Conservation (phyloP, 2,888 invertebrate species). For the Diadegma fenestrale region DNA sequence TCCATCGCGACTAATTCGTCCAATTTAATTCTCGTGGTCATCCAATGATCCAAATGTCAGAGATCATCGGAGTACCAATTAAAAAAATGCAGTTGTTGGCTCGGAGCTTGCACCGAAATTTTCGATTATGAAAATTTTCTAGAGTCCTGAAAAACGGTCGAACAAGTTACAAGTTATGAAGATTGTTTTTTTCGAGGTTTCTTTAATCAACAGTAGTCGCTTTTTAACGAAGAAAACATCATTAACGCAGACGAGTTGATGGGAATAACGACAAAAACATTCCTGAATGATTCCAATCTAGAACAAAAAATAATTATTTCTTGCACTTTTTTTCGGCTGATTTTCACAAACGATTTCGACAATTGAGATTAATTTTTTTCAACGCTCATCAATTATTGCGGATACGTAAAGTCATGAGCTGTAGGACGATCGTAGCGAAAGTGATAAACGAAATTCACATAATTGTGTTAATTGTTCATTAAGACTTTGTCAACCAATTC, state of each 20-base stretch:
- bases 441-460: not conserved
- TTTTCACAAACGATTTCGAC: not conserved
- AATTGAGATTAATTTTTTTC: not conserved
- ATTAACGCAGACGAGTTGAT: not conserved
- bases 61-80: slow-evolving; percentile 21
- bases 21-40: slow-evolving; percentile 3
- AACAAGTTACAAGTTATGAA: not conserved
- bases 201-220: not conserved
- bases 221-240: slow-evolving; percentile 1
- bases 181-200: not conserved
- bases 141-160: not conserved
- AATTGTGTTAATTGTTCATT: not conserved
- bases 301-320: not conserved
- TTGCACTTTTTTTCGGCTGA: not conserved
- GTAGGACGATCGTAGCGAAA: not conserved
- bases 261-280: not conserved
- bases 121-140: not conserved
- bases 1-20: slow-evolving; percentile 57
- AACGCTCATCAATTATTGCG: not conserved
- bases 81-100: not conserved
- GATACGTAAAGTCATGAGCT: not conserved
- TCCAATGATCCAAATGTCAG: slow-evolving; percentile 31
- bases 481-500: not conserved
- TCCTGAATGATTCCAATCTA: not conserved
- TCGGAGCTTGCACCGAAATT: not conserved